phyloP scores from a whole-genome alignment of 2,888 invertebrate species.

The Drosophila hawaiiensis region DNA sequence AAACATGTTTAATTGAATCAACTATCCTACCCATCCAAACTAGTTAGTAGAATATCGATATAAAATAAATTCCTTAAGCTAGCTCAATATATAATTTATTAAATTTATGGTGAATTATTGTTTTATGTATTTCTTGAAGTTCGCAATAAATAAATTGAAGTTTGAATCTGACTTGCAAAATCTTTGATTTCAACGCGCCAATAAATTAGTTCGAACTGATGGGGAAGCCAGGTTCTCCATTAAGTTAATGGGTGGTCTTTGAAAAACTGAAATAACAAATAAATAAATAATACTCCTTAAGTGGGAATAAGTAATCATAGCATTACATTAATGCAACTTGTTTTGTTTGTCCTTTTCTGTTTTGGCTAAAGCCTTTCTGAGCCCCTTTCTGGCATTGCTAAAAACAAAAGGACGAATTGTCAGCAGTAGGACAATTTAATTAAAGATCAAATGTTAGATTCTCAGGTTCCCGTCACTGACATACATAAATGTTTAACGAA shows the following conservation, averaged over 20 bases:
- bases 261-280: not conserved
- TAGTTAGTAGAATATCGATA: not conserved
- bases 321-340: too few relatives aligned
- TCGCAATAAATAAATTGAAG: not conserved
- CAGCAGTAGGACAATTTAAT: conserved; percentile 62
- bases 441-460: conserved; percentile 65
- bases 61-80: not conserved
- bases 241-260: not conserved
- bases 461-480: conserved; percentile 26
- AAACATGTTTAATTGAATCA: not conserved
- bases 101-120: too few relatives aligned
- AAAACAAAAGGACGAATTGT: conserved; percentile 5
- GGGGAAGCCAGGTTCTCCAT: too few relatives aligned
- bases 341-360: not conserved
- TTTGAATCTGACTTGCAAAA: not conserved
- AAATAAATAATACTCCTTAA: not conserved
- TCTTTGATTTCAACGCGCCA: not conserved
- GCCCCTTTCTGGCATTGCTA: conserved; percentile 17
- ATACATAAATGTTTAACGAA: conserved; percentile 76
- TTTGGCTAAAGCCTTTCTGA: not conserved
- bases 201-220: not conserved
- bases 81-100: not conserved
- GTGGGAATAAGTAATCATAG: too few relatives aligned
- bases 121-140: not conserved
- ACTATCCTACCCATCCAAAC: not conserved